phyloP scores from a whole-genome alignment of 2,113 vertebrate species.

The Xiphophorus maculatus region DNA sequence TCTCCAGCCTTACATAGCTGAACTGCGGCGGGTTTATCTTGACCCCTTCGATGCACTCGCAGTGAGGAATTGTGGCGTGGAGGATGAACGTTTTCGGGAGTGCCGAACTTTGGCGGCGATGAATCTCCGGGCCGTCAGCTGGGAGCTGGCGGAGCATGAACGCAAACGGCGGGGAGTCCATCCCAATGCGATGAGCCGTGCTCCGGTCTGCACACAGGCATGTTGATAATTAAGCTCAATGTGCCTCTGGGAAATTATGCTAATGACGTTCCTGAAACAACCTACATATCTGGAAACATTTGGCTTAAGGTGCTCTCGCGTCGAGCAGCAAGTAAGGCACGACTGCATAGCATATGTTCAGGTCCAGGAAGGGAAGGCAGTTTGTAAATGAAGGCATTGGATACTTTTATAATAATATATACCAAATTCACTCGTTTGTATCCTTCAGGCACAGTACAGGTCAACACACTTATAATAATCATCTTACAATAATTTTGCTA shows the following conservation, averaged over 20 bases:
- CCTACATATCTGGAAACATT: conserved; percentile 55
- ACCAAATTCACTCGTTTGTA: neutral
- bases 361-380: conserved; percentile 2
- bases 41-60: conserved; percentile 12
- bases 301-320: conserved; percentile 54
- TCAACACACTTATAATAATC: neutral
- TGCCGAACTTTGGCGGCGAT: conserved; percentile 46
- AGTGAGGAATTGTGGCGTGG: conserved; percentile 15
- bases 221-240: conserved; percentile 74
- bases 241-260: conserved; percentile 77
- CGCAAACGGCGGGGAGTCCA: conserved; percentile 64
- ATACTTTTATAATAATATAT: neutral
- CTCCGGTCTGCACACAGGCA: conserved; percentile 64
- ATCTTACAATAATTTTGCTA: neutral
- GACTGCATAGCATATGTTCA: conserved; percentile 12
- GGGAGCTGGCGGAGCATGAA: conserved; percentile 55
- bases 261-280: conserved; percentile 62
- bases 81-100: conserved; percentile 57
- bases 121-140: conserved; percentile 61
- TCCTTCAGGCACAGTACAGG: neutral
- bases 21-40: conserved; percentile 21
- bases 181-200: conserved; percentile 72
- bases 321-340: conserved; percentile 10
- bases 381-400: neutral
- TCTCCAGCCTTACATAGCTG: neutral